phyloP scores from a whole-genome alignment of 2,888 invertebrate species.

The Scaptomyza polygonia region DNA sequence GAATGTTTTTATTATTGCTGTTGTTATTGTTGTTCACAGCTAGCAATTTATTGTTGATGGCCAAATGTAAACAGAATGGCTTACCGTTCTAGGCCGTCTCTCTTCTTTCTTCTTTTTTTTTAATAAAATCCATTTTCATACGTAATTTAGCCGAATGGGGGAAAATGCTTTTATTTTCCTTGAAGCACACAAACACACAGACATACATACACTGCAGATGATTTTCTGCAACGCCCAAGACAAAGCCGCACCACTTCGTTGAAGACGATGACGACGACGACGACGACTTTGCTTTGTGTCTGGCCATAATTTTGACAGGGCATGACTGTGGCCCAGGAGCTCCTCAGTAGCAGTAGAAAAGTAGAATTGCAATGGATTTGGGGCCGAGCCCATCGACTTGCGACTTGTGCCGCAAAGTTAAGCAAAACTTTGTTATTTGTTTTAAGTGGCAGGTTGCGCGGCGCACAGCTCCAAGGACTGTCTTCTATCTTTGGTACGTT shows the following conservation, averaged over 20 bases:
- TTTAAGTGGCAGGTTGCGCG: conserved; percentile 79
- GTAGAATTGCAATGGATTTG: conserved; percentile 9
- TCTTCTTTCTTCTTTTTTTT: conserved; percentile 40
- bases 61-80: conserved; percentile 35
- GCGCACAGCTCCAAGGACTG: conserved; percentile 56
- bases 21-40: conserved; percentile 24
- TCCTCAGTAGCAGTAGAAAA: conserved; percentile 15
- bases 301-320: conserved; percentile 73
- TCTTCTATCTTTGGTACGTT: conserved; percentile 34
- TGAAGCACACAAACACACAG: conserved; percentile 11
- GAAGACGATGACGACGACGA: conserved; percentile 48
- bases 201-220: conserved; percentile 51
- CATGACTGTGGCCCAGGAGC: conserved; percentile 45
- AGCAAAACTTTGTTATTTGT: conserved; percentile 81
- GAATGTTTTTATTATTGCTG: conserved; percentile 28
- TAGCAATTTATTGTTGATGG: conserved; percentile 54
- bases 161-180: conserved; percentile 5
- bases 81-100: conserved; percentile 25
- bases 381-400: conserved; percentile 25
- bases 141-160: conserved; percentile 69
- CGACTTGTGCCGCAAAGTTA: conserved; percentile 71
- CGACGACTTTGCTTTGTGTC: conserved; percentile 73
- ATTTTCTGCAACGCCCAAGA: conserved; percentile 73
- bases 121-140: conserved; percentile 80
- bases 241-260: conserved; percentile 67